Conservation (phyloP, 2,888 invertebrate genomes). For the Metallyticus violacea region DNA sequence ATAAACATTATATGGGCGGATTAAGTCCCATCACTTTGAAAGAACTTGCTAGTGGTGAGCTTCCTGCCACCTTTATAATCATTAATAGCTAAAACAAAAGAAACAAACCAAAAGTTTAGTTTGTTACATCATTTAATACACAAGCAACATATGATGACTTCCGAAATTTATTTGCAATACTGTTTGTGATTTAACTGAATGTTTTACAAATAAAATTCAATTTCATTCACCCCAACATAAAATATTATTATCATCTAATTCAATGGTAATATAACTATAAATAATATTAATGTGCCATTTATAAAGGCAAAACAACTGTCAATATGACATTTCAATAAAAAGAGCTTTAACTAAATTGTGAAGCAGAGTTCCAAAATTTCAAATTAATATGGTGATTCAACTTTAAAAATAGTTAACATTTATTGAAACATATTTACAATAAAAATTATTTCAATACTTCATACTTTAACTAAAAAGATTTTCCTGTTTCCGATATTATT, state of each 20-base stretch:
- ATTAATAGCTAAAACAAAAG: neutral
- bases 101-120: neutral
- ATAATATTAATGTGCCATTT: neutral
- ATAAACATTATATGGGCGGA: conserved; percentile 7
- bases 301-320: neutral
- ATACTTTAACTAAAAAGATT: neutral
- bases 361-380: neutral
- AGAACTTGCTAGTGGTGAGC: conserved; percentile 4
- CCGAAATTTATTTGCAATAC: neutral
- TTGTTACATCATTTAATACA: neutral
- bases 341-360: neutral
- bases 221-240: neutral
- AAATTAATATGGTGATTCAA: neutral
- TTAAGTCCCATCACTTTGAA: conserved; percentile 3
- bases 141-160: neutral
- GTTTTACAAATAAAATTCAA: neutral
- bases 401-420: neutral
- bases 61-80: neutral
- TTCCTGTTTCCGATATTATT: neutral
- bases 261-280: neutral
- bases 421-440: neutral
- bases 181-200: neutral
- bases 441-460: neutral
- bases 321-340: neutral
- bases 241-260: neutral